phyloP scores from a whole-genome alignment of 2,888 invertebrate species.

The Amphipyra berbera region DNA sequence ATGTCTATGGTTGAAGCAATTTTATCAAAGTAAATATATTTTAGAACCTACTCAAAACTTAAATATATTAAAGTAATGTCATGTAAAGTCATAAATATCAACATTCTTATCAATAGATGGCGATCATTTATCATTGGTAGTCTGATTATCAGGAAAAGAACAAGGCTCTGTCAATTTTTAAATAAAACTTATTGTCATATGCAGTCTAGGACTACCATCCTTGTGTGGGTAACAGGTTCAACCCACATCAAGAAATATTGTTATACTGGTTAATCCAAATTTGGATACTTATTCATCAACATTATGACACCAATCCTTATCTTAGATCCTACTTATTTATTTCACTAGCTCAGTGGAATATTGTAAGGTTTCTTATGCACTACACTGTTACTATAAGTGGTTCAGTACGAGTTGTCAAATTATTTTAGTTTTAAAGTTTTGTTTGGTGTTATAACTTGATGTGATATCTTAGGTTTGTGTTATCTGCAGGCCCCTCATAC shows the following conservation, averaged over 20 bases:
- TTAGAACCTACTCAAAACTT: neutral
- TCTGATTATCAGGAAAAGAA: too few species aligned
- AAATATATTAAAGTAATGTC: neutral
- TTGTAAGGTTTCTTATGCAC: conserved; percentile 40
- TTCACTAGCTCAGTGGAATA: conserved; percentile 26
- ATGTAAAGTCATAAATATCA: neutral
- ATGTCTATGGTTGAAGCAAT: neutral
- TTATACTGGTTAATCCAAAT: neutral
- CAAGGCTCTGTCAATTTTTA: too few species aligned
- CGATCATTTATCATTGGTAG: neutral
- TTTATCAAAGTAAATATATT: too few species aligned
- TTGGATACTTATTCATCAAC: neutral
- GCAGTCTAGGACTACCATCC: too few species aligned
- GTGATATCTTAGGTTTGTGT: conserved; percentile 11
- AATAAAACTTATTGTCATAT: too few species aligned
- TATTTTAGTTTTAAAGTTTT: too few species aligned
- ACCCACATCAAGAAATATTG: neutral
- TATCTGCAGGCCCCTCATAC: conserved; percentile 13
- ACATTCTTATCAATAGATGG: neutral
- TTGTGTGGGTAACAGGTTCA: too few species aligned
- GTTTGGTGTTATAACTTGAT: neutral
- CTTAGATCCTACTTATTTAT: neutral
- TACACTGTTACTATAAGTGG: conserved; percentile 1
- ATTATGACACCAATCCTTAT: neutral
- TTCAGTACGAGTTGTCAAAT: neutral